phyloP scores from a whole-genome alignment of 2,113 vertebrate species.

The Neolamprologus caudopunctatus region DNA sequence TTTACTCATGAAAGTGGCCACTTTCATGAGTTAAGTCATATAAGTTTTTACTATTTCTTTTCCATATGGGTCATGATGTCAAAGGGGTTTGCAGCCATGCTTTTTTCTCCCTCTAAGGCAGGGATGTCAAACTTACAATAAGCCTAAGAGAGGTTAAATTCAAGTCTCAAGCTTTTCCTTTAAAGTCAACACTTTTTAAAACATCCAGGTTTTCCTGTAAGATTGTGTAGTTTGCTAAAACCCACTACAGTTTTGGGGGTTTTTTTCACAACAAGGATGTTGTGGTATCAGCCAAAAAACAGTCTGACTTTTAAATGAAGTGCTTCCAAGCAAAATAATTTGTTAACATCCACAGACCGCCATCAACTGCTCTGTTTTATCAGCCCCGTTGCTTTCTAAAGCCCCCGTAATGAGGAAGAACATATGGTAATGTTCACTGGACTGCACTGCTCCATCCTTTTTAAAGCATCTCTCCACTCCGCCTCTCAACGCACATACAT shows the following conservation, averaged over 20 bases:
- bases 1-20: no score
- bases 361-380: background rate
- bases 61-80: no score
- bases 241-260: fast-evolving
- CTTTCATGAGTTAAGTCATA: no score
- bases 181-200: background rate
- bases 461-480: background rate
- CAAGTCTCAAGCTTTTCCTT: background rate
- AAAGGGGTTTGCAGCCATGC: background rate
- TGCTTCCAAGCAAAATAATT: background rate
- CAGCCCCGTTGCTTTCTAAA: background rate
- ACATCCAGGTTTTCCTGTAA: background rate
- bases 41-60: no score
- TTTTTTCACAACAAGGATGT: background rate
- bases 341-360: background rate
- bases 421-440: background rate
- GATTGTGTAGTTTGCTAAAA: background rate
- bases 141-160: background rate
- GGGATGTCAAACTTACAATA: background rate
- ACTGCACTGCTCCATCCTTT: background rate
- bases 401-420: background rate
- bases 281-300: background rate
- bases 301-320: background rate
- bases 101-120: background rate
- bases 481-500: background rate